These are phyloP conservation scores for Rapana venosa DNA, from an alignment of 2,888 invertebrate species.

Conservation along the genomic window DNA sequence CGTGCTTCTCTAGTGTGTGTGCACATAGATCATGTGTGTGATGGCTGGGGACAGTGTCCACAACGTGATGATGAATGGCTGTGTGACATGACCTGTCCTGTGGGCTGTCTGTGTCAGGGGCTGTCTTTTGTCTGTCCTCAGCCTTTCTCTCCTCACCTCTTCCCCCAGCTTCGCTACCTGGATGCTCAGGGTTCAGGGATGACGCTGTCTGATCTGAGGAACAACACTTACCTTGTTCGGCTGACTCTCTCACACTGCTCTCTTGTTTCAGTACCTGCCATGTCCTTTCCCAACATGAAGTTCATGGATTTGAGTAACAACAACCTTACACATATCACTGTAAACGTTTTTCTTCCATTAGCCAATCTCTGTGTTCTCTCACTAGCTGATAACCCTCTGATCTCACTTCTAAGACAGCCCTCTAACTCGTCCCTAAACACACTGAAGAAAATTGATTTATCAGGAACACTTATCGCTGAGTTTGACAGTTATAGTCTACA, in stretches of 20 bases:
- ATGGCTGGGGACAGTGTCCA: constrained; percentile 33
- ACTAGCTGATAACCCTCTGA: constrained; percentile 9
- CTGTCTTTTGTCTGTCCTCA: constrained; percentile 18
- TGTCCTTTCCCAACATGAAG: neutral
- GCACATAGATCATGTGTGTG: constrained; percentile 28
- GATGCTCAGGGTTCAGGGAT: constrained; percentile 30
- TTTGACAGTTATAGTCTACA: neutral
- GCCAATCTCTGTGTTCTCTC: neutral
- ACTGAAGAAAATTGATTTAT: neutral
- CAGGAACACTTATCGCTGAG: neutral
- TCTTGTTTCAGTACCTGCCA: neutral
- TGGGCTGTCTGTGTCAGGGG: constrained; percentile 32
- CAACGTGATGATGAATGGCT: constrained; percentile 27
- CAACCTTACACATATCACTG: neutral
- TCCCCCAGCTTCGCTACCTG: constrained; percentile 24
- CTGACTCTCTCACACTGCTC: neutral
- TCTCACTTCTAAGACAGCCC: neutral
- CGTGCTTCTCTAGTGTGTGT: constrained; percentile 1
- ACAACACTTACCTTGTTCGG: neutral
- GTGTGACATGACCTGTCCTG: constrained; percentile 37
- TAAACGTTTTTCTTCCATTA: neutral
- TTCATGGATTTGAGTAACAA: constrained; percentile 12
- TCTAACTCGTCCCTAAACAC: too few species aligned
- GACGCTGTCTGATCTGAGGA: neutral
- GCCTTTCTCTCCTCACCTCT: neutral